A percentile compares a stretch with the other conserved stretches of the same genome.
These are phyloP conservation scores for Dreissena rostriformis DNA, from an alignment of 1,140 invertebrate species.

Conservation along the genomic window DNA sequence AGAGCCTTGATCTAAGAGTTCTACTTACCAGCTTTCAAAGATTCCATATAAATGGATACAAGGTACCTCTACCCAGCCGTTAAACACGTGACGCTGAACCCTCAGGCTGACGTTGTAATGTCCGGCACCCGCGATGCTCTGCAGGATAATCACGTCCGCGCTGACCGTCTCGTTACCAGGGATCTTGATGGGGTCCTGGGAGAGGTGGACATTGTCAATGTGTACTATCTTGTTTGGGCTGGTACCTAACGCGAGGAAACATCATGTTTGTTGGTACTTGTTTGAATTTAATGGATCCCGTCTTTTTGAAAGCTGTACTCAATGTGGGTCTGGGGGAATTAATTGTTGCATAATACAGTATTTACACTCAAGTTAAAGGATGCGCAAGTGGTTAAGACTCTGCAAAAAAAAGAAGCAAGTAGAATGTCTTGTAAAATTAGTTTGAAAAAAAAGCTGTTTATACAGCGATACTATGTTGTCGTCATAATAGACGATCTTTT, in stretches of 20 bases:
- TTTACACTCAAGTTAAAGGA: no score
- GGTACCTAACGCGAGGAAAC: background rate
- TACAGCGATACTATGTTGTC: no score
- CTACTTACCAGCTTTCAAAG: conserved; percentile 6
- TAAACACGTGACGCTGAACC: conserved; percentile 1
- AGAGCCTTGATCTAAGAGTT: background rate
- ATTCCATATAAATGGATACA: background rate
- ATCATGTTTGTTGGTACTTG: no score
- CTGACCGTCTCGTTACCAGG: conserved; percentile 29
- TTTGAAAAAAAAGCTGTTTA: no score
- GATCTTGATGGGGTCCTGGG: conserved; percentile 15
- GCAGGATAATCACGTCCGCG: conserved; percentile 6
- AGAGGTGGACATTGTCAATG: background rate
- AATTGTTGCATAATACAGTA: no score
- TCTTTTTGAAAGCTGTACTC: no score
- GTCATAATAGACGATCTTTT: no score
- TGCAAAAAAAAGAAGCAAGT: no score
- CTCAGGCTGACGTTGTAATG: conserved; percentile 13
- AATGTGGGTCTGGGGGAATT: no score
- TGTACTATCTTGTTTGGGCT: conserved; percentile 29
- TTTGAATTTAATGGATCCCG: no score
- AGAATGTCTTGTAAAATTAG: no score
- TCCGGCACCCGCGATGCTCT: background rate
- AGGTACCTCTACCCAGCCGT: conserved; percentile 18
- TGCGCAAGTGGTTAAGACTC: no score